Conservation (phyloP, 2,113 vertebrate species). For the Tor tambroides region DNA sequence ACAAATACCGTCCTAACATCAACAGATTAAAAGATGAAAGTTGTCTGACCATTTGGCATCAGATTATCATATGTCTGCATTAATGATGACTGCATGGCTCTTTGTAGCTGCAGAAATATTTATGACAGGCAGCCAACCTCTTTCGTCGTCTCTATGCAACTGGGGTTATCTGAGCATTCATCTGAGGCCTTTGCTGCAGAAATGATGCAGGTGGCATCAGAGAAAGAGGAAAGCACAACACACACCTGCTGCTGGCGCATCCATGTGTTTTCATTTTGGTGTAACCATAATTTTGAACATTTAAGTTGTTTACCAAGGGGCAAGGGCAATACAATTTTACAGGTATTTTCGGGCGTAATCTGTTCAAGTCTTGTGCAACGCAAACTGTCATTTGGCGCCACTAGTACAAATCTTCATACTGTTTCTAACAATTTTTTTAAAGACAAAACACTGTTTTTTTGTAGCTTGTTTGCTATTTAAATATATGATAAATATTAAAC, state of each 20-base stretch:
- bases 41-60: slow-evolving; percentile 22
- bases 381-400: neutral
- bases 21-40: slow-evolving; percentile 14
- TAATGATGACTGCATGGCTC: slow-evolving; percentile 39
- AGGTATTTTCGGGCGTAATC: neutral
- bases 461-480: neutral
- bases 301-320: neutral
- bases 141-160: slow-evolving; percentile 57
- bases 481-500: neutral
- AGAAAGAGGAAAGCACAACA: slow-evolving; percentile 10
- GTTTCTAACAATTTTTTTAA: neutral
- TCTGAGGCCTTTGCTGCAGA: slow-evolving; percentile 38
- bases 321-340: neutral
- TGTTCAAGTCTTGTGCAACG: neutral
- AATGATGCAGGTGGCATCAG: slow-evolving; percentile 49
- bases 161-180: slow-evolving; percentile 50
- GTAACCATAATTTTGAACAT: neutral
- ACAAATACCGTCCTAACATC: neutral
- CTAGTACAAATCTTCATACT: neutral
- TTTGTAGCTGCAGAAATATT: slow-evolving; percentile 56
- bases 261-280: neutral
- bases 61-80: slow-evolving; percentile 40
- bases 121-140: slow-evolving; percentile 55
- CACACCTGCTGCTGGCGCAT: slow-evolving; percentile 26
- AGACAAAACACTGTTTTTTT: neutral